phyloP scores from a whole-genome alignment of 2,888 invertebrate genomes.

The Galerucella nymphaeae region DNA sequence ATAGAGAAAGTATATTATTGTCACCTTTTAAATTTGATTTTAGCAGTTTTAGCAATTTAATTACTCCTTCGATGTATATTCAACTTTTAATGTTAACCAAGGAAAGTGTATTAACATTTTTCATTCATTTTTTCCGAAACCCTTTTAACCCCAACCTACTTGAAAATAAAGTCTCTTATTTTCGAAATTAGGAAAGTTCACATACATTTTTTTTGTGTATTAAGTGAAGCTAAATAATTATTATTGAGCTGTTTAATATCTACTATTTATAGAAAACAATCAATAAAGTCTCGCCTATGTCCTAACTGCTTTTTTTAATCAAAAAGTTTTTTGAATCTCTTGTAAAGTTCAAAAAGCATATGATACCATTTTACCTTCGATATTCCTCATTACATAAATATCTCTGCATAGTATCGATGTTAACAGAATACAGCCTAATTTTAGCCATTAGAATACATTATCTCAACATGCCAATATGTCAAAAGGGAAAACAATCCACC shows the following conservation, averaged over 20 bases:
- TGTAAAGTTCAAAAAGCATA: too few species aligned
- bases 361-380: too few species aligned
- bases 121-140: slow-evolving; percentile 7
- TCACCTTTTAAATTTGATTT: neutral
- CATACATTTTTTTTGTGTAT: neutral
- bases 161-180: neutral
- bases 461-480: neutral
- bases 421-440: neutral
- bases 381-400: too few species aligned
- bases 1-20: too few species aligned
- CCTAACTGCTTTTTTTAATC: too few species aligned
- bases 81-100: neutral
- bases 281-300: too few species aligned
- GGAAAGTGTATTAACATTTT: slow-evolving; percentile 11
- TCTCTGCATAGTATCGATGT: too few species aligned
- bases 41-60: neutral
- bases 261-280: too few species aligned
- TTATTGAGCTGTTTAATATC: too few species aligned
- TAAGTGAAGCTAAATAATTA: neutral
- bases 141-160: slow-evolving; percentile 5
- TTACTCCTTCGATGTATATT: neutral
- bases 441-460: neutral
- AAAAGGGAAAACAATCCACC: neutral
- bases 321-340: too few species aligned
- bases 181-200: neutral